phyloP scores from a whole-genome alignment of 2,888 invertebrate genomes.

The Metacarcinus magister region DNA sequence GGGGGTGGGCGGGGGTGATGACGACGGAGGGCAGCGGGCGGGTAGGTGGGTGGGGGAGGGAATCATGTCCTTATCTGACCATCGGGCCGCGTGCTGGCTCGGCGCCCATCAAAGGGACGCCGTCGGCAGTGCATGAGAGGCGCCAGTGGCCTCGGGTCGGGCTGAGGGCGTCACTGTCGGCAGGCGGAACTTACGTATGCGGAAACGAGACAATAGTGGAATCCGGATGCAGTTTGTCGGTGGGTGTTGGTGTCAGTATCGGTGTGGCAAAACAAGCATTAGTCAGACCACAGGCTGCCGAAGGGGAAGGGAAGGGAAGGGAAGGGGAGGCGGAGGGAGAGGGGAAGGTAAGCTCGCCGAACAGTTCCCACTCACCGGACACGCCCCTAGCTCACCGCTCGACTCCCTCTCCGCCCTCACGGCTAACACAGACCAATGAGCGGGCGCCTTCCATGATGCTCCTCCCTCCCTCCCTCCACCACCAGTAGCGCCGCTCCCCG shows the following conservation, averaged over 20 bases:
- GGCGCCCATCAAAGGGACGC: neutral
- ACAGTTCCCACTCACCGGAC: constrained; percentile 52
- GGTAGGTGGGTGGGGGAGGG: neutral
- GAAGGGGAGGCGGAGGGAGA: constrained; percentile 38
- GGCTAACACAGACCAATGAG: constrained; percentile 49
- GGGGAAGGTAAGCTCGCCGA: constrained; percentile 60
- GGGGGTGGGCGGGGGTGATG: neutral
- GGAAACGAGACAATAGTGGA: neutral
- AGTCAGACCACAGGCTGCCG: constrained; percentile 53
- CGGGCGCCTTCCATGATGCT: constrained; percentile 43
- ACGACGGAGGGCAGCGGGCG: neutral
- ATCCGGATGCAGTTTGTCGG: constrained; percentile 15
- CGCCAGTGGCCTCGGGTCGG: neutral
- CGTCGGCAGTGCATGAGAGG: neutral
- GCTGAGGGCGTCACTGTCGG: constrained; percentile 17
- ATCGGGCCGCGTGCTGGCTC: constrained; percentile 54
- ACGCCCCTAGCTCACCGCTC: constrained; percentile 66
- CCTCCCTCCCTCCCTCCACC: constrained; percentile 65
- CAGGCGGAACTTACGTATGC: neutral
- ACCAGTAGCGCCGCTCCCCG: constrained; percentile 78
- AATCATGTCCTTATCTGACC: constrained; percentile 60
- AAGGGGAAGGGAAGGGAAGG: constrained; percentile 51
- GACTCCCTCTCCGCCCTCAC: constrained; percentile 75
- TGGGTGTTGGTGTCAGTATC: neutral
- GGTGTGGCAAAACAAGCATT: constrained; percentile 72